phyloP scores from a whole-genome alignment of 2,113 vertebrate species.

The Lepisosteus osseus region DNA sequence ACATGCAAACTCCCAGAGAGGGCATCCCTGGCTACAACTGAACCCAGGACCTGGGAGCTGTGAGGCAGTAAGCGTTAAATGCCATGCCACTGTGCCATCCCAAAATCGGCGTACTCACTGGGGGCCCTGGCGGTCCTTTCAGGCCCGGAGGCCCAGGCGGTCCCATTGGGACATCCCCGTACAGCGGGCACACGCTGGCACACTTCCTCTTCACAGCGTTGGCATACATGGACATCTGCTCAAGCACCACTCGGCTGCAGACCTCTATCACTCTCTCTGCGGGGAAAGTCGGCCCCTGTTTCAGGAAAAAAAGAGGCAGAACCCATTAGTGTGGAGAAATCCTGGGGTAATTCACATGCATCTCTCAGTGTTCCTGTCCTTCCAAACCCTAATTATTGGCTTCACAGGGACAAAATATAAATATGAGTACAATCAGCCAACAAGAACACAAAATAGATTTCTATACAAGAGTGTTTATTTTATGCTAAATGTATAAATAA shows the following conservation, averaged over 20 bases:
- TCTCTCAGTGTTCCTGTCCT: too few relatives aligned
- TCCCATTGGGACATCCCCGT: slow-evolving; percentile 64
- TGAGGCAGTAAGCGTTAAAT: too few relatives aligned
- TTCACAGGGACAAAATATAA: too few relatives aligned
- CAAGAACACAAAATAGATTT: neutral
- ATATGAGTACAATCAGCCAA: slow-evolving; percentile 34
- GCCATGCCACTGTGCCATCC: too few relatives aligned
- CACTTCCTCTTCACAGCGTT: slow-evolving; percentile 66
- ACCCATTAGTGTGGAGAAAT: slow-evolving; percentile 2
- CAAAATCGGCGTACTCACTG: slow-evolving; percentile 45
- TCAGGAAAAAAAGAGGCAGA: slow-evolving; percentile 9
- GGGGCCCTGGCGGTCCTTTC: slow-evolving; percentile 57
- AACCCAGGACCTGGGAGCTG: too few relatives aligned
- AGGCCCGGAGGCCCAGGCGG: slow-evolving; percentile 52
- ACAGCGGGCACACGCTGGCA: slow-evolving; percentile 63
- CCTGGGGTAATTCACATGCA: too few relatives aligned
- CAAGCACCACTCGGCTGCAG: slow-evolving; percentile 65
- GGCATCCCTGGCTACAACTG: too few relatives aligned
- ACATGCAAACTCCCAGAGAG: too few relatives aligned
- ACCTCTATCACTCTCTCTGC: slow-evolving; percentile 64
- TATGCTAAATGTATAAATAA: slow-evolving; percentile 51
- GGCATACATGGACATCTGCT: slow-evolving; percentile 71
- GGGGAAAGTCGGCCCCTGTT: slow-evolving; percentile 56
- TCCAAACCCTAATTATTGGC: too few relatives aligned
- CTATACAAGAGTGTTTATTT: slow-evolving; percentile 17